phyloP scores from a whole-genome alignment of 2,113 vertebrate species.

The Perccottus glenii region DNA sequence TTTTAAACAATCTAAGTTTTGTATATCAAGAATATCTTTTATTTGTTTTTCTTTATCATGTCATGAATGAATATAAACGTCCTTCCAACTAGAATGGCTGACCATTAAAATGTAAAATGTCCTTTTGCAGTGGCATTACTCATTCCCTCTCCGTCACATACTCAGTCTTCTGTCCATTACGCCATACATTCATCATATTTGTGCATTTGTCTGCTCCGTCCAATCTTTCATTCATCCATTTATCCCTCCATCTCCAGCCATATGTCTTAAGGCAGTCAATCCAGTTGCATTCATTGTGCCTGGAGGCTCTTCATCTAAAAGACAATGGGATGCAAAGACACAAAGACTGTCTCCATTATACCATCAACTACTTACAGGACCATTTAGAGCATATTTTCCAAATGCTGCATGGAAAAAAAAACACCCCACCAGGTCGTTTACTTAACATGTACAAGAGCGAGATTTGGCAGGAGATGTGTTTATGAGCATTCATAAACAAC shows the following conservation, averaged over 20 bases:
- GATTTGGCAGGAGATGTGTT: constrained; percentile 55
- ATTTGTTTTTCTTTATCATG: constrained; percentile 24
- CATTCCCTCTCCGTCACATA: neutral
- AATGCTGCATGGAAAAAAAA: constrained; percentile 36
- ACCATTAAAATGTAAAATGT: neutral
- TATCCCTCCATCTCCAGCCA: constrained; percentile 18
- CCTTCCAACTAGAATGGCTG: constrained; percentile 17
- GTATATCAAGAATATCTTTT: neutral
- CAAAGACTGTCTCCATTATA: constrained; percentile 17
- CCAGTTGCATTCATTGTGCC: constrained; percentile 45
- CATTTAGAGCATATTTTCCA: constrained; percentile 4
- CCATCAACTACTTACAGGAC: constrained; percentile 10
- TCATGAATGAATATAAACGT: constrained; percentile 24
- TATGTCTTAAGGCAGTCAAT: constrained; percentile 37
- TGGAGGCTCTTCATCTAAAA: constrained; percentile 38
- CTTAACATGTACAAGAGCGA: constrained; percentile 53
- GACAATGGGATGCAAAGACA: constrained; percentile 31
- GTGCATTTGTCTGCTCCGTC: constrained; percentile 30
- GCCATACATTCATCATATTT: constrained; percentile 15
- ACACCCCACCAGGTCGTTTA: constrained; percentile 37
- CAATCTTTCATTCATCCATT: constrained; percentile 33
- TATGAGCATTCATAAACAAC: constrained; percentile 55
- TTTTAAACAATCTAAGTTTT: too few relatives aligned
- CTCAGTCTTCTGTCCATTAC: constrained; percentile 14
- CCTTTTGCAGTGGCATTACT: neutral